Conservation (phyloP, 2,888 invertebrate genomes). For the Drosophila greeni region DNA sequence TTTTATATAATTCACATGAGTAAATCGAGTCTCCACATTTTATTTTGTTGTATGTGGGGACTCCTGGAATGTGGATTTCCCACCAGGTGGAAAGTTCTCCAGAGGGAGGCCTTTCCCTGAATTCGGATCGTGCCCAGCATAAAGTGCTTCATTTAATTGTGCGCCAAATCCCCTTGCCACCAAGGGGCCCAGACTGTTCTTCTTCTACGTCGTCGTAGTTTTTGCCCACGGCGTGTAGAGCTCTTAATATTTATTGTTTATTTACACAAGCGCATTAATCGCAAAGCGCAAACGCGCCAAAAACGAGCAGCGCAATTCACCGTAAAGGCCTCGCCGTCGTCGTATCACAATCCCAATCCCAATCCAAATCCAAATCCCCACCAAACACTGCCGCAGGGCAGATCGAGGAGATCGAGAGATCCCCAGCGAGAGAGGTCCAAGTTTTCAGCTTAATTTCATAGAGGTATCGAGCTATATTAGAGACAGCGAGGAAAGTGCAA, state of each 20-base stretch:
- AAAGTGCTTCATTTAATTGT: conserved; percentile 60
- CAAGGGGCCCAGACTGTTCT: background rate
- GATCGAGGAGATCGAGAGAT: conserved; percentile 18
- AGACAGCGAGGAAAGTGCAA: conserved; percentile 20
- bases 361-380: conserved; percentile 1
- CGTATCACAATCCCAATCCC: conserved; percentile 10
- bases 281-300: conserved; percentile 71
- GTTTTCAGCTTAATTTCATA: conserved; percentile 17
- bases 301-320: conserved; percentile 66
- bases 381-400: conserved; percentile 12
- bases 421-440: conserved; percentile 16
- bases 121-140: conserved; percentile 50
- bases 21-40: background rate
- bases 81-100: conserved; percentile 11
- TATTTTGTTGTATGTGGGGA: background rate
- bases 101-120: background rate
- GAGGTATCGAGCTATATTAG: conserved; percentile 13
- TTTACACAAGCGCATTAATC: conserved; percentile 73
- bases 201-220: conserved; percentile 10
- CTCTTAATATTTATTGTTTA: conserved; percentile 74
- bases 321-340: conserved; percentile 43
- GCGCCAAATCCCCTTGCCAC: conserved; percentile 19
- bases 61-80: background rate
- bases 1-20: no score
- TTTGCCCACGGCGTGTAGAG: conserved; percentile 56